phyloP scores from a whole-genome alignment of 2,888 invertebrate species.

The Drosophila subsilvestris region DNA sequence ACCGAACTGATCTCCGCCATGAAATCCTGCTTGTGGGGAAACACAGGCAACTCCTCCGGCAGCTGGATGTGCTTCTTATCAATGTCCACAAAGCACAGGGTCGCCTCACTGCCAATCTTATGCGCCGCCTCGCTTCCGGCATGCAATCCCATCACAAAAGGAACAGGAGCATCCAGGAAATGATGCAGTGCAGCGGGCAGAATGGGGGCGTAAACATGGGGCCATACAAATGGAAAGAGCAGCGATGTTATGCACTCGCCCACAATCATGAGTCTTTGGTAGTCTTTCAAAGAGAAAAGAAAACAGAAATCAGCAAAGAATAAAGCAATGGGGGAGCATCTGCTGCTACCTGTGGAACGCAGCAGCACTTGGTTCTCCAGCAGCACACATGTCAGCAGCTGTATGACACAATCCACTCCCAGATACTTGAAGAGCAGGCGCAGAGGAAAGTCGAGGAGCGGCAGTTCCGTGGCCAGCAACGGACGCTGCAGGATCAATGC shows the following conservation, averaged over 20 bases:
- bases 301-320: neutral
- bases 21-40: conserved; percentile 95
- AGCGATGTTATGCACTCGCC: conserved; percentile 96
- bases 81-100: conserved; percentile 97
- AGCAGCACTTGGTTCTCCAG: conserved; percentile 98
- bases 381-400: conserved; percentile 96
- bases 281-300: conserved; percentile 87
- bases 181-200: conserved; percentile 97
- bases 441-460: conserved; percentile 96
- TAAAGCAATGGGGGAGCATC: neutral
- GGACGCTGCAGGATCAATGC: conserved; percentile 91
- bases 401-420: conserved; percentile 95
- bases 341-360: conserved; percentile 91
- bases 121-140: conserved; percentile 87
- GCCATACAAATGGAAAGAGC: conserved; percentile 98
- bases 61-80: conserved; percentile 96
- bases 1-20: conserved; percentile 92
- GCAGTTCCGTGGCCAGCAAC: conserved; percentile 92
- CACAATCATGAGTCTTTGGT: conserved; percentile 97
- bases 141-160: conserved; percentile 98
- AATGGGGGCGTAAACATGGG: conserved; percentile 99
- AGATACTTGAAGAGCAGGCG: conserved; percentile 94
- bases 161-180: conserved; percentile 99
- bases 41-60: conserved; percentile 97
- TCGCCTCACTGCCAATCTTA: conserved; percentile 91